Base-by-base conservation (phyloP, 2,113 vertebrate genomes). In the Tenrec ecaudatus region DNA sequence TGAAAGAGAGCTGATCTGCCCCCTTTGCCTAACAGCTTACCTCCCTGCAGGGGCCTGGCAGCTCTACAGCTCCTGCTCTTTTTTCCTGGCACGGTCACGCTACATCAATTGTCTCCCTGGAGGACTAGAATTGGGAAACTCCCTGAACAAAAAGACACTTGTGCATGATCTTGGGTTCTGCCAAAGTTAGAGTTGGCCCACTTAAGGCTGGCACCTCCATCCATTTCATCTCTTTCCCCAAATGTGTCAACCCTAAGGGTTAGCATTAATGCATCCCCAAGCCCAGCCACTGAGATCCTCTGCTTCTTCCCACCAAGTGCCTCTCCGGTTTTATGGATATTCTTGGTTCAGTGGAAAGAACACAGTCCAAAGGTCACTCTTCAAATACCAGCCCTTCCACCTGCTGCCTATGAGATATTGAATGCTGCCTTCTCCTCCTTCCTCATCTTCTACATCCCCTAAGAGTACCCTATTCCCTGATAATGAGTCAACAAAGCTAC, bases 21-120 rank as follows among this genome's bases (percentile, higher is more conserved):
- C 94, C 93, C 96, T 97, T 76, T 95, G 66, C 95, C 93, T 95
- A 91, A 84, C 97, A 97, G 97, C 96, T 96, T 96, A 79, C 95
- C 89, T 95, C 93, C 66, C 88, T 88, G 94, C 91, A 78, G 95
- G 93, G 40, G 23, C 90, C 93, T 96, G 95, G 97, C 95, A 73
- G 36, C 17, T 0, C 0, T 25, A 71, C 92, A 89, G 53, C 7
- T 16, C 6, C 62, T 5, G 1, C 4, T 60, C 57, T 75, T 86
- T 71, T 71, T 33, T 88, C 76, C 88, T 95, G 96, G 96, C 95
- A 79, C 47, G 23, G 0, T 75, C 47, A 38, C 75, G 38, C 27
- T 17, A 6, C n/a, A 82, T 91, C 94, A 80, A 79, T 85, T 75
- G 85, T 82, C 43, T 95, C 89, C 85, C 95, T 91, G 64, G 66